phyloP scores from a whole-genome alignment of 2,113 vertebrate species.

The Pao palembangensis region DNA sequence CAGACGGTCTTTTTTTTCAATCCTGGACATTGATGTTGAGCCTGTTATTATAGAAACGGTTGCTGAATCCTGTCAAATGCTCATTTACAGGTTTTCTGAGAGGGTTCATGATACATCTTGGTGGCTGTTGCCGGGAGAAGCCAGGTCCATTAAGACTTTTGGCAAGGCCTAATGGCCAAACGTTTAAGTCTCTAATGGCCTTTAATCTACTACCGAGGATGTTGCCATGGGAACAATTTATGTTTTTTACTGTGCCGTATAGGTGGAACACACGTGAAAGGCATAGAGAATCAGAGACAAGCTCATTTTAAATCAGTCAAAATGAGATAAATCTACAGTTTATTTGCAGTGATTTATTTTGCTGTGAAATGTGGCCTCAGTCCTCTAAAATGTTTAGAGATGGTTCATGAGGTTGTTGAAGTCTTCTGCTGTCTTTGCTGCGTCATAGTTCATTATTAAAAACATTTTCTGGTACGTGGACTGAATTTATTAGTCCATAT shows the following conservation, averaged over 20 bases:
- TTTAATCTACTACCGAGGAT: slow-evolving; percentile 19
- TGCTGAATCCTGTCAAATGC: too few relatives aligned
- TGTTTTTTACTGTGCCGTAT: slow-evolving; percentile 28
- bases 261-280: background rate
- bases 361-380: background rate
- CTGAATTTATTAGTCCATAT: slow-evolving; percentile 5
- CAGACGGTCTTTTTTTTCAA: too few relatives aligned
- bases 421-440: background rate
- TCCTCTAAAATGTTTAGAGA: too few relatives aligned
- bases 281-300: too few relatives aligned
- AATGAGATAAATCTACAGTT: background rate
- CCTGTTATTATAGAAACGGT: too few relatives aligned
- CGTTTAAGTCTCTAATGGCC: slow-evolving; percentile 19
- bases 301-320: background rate
- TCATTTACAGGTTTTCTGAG: too few relatives aligned
- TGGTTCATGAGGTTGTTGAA: too few relatives aligned
- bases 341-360: too few relatives aligned
- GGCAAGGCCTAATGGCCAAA: slow-evolving; percentile 3
- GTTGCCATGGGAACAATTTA: slow-evolving; percentile 9
- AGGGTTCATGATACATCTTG: too few relatives aligned
- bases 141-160: slow-evolving; percentile 4
- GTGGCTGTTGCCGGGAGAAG: background rate
- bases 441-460: background rate
- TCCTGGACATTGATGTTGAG: too few relatives aligned
- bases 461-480: too few relatives aligned